Evolutionary conservation across 1,140 invertebrate species (phyloP), one percentile per base, ranked within the genome.

Genomic region (Marisa cornuarietis): DNA sequence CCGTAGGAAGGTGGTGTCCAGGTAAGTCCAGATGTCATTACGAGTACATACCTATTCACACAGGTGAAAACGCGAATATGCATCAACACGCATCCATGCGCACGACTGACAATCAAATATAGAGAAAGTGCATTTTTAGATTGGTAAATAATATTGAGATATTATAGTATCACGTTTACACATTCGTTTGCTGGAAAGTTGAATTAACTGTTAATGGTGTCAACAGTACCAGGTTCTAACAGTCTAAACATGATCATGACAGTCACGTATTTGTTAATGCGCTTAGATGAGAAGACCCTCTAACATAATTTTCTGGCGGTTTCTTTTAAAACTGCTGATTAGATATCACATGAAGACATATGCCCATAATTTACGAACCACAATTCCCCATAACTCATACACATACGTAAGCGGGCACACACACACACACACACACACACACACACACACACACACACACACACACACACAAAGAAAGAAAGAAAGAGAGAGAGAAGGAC

Each of bases 391-490:
- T 14, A 20, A n/a, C 8, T 31, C 24, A n/a, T 5, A n/a, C n/a
- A n/a, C n/a, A n/a, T n/a, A n/a, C n/a, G n/a, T n/a, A n/a, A n/a
- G n/a, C n/a, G n/a, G n/a, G n/a, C n/a, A n/a, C n/a, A n/a, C n/a
- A n/a, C n/a, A n/a, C n/a, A n/a, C n/a, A n/a, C n/a, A n/a, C n/a
- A n/a, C n/a, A n/a, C n/a, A n/a, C n/a, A 69, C n/a, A 69, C 66
- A 69, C n/a, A 24, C 66, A 69, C 13, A 24, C 66, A 69, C 14
- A n/a, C n/a, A 69, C 66, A 69, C 66, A 69, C 66, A 69, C 66
- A 69, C 66, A 69, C 16, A 20, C 66, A 69, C 66, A 69, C n/a
- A 69, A n/a, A 69, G n/a, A n/a, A n/a, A n/a, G n/a, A n/a, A n/a
- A n/a, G n/a, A n/a, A n/a, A n/a, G n/a, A n/a, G n/a, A n/a, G n/a